Conservation (phyloP, 1,140 invertebrate species). For the Camponotus vicinus region DNA sequence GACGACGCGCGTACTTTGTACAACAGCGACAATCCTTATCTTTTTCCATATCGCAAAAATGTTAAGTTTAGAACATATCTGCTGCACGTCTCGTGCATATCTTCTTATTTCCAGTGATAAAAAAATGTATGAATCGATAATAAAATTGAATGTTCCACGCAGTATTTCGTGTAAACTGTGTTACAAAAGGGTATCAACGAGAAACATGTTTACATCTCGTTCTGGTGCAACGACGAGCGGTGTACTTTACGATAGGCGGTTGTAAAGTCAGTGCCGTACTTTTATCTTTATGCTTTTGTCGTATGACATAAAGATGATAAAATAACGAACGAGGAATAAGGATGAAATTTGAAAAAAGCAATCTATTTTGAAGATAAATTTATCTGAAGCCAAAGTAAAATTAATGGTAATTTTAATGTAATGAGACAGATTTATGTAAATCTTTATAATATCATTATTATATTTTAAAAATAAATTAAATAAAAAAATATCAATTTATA, state of each 20-base stretch:
- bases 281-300: constrained; percentile 40
- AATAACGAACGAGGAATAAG: constrained; percentile 50
- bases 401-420: neutral
- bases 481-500: neutral
- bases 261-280: constrained; percentile 60
- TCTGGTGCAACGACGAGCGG: constrained; percentile 46
- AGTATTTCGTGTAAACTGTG: constrained; percentile 28
- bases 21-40: neutral
- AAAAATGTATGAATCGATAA: constrained; percentile 11
- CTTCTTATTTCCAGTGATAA: neutral
- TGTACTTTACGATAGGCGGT: constrained; percentile 65
- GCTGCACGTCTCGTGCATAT: neutral
- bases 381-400: neutral
- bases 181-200: constrained; percentile 66
- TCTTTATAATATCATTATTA: neutral
- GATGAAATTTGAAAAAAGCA: neutral
- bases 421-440: neutral
- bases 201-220: constrained; percentile 70
- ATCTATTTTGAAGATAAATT: neutral
- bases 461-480: neutral
- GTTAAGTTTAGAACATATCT: neutral
- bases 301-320: neutral
- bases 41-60: neutral
- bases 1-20: neutral
- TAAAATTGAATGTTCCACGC: constrained; percentile 40